Percentiles rank a stretch among this genome's conserved stretches.
These are phyloP conservation scores for Pogonus chalceus DNA, from an alignment of 1,140 invertebrate species.

Conservation along the genomic window DNA sequence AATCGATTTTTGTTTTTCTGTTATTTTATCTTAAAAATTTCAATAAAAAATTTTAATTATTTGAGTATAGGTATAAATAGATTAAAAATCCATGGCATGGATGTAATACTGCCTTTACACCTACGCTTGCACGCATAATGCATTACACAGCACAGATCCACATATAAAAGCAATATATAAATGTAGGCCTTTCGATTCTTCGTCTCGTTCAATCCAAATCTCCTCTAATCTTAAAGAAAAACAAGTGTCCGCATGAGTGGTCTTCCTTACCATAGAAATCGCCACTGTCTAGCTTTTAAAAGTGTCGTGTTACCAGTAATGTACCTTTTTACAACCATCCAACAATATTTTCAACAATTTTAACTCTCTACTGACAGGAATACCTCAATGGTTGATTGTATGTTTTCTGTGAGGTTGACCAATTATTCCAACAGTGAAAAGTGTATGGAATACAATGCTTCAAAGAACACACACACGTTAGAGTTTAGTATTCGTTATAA, in stretches of 20 bases:
- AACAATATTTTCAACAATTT: not conserved
- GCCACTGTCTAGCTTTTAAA: conserved; percentile 5
- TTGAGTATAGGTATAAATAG: too few relatives aligned
- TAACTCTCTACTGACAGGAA: not conserved
- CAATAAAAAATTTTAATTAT: too few relatives aligned
- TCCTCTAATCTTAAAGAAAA: not conserved
- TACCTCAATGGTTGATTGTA: not conserved
- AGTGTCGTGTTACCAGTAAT: conserved; percentile 7
- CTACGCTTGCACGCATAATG: too few relatives aligned
- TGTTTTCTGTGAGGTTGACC: conserved; percentile 5
- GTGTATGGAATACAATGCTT: conserved; percentile 6
- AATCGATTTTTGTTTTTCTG: too few relatives aligned
- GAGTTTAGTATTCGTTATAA: conserved; percentile 1
- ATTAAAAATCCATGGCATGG: not conserved
- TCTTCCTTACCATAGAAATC: conserved; percentile 2
- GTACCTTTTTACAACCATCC: conserved; percentile 1
- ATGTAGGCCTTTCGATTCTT: not conserved
- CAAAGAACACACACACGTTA: conserved; percentile 3
- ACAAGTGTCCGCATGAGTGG: conserved; percentile 5
- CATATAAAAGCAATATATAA: conserved; percentile 3
- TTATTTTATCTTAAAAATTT: too few relatives aligned
- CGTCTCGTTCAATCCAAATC: conserved; percentile 2
- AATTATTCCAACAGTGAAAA: conserved; percentile 7
- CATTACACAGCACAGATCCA: too few relatives aligned
- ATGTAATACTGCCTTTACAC: not conserved